Conservation (phyloP, 2,113 vertebrate genomes). For the Hippoglossus stenolepis region DNA sequence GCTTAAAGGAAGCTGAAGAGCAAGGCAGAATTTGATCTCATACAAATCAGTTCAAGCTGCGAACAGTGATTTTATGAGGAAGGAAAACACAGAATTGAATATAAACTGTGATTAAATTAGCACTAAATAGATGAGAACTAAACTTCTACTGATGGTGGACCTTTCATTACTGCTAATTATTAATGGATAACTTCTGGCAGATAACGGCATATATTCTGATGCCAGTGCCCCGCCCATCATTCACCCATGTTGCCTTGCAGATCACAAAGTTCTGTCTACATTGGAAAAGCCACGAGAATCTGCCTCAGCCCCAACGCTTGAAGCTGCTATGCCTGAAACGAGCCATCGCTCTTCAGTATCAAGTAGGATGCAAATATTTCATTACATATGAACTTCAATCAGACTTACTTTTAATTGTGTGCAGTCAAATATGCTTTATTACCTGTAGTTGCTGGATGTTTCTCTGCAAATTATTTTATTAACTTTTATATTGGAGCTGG, state of each 20-base stretch:
- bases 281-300: conserved; percentile 96
- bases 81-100: conserved; percentile 6
- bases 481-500: not conserved
- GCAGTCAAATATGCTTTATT: not conserved
- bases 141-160: not conserved
- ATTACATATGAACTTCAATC: conserved; percentile 3
- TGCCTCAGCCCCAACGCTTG: conserved; percentile 93
- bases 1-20: conserved; percentile 9
- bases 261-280: conserved; percentile 91
- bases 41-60: not conserved
- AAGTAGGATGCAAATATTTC: conserved; percentile 85
- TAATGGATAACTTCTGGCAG: conserved; percentile 6
- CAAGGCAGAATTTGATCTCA: not conserved
- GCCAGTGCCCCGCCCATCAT: conserved; percentile 43
- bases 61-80: not conserved
- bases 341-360: conserved; percentile 94
- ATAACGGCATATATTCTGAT: conserved; percentile 37
- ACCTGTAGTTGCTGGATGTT: too few relatives aligned
- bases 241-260: conserved; percentile 82
- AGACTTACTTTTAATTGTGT: not conserved
- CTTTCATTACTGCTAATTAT: conserved; percentile 4
- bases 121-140: conserved; percentile 2
- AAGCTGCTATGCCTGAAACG: conserved; percentile 92
- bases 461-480: too few relatives aligned
- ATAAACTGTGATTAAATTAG: conserved; percentile 29